Evolutionary conservation across 2,888 invertebrate species (phyloP).

Genomic region (Phortica okadai): DNA sequence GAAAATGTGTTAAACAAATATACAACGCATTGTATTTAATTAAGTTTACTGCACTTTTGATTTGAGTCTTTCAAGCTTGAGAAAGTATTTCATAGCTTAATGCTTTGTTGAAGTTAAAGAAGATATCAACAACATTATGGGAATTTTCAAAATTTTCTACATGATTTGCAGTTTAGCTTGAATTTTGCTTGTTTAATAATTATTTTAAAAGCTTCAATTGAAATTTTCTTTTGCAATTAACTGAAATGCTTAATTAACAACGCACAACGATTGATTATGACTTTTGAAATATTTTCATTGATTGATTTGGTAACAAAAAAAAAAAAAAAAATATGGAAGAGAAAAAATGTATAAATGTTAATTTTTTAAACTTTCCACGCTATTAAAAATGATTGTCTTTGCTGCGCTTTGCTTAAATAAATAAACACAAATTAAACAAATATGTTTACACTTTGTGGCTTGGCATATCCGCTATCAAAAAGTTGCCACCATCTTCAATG

Average conservation of each 20-base stretch:
- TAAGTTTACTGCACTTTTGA: slow-evolving; percentile 1
- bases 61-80: neutral
- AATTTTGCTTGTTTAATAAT: too few relatives aligned
- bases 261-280: neutral
- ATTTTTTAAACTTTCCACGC: slow-evolving; percentile 24
- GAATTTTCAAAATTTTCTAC: too few relatives aligned
- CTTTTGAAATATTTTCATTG: slow-evolving; percentile 2
- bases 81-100: neutral
- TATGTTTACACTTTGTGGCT: slow-evolving; percentile 8
- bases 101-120: neutral
- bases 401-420: slow-evolving; percentile 3
- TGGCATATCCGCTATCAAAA: neutral
- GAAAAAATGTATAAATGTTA: neutral
- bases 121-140: neutral
- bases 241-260: too few relatives aligned
- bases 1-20: slow-evolving; percentile 10
- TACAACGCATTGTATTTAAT: neutral
- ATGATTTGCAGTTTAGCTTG: too few relatives aligned
- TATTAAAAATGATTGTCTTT: slow-evolving; percentile 19
- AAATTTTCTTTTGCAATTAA: too few relatives aligned
- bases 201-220: too few relatives aligned
- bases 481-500: neutral
- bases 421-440: slow-evolving; percentile 12
- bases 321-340: too few relatives aligned
- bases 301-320: neutral